Conservation (phyloP, 2,797 vertebrate genomes). For the Syndactyla subalaris region DNA sequence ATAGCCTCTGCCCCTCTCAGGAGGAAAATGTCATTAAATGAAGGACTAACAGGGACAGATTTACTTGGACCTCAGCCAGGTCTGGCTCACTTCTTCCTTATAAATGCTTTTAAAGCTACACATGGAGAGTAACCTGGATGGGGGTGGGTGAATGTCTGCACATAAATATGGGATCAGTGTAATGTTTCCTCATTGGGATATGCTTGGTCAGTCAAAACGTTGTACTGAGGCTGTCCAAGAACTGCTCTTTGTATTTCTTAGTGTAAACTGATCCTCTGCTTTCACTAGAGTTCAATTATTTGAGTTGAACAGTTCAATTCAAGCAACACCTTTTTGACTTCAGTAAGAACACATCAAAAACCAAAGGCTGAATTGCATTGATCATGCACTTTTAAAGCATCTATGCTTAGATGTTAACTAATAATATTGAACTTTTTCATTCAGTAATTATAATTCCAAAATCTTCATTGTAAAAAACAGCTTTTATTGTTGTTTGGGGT, state of each 20-base stretch:
- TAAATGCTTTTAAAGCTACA: background rate
- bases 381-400: background rate
- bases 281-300: background rate
- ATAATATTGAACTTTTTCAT: background rate
- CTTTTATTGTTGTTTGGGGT: accelerated
- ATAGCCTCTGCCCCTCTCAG: background rate
- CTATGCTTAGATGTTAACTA: background rate
- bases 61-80: background rate
- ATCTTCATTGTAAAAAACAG: background rate
- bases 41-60: background rate
- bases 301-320: background rate
- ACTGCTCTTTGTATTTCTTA: background rate
- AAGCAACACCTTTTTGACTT: background rate
- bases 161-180: background rate
- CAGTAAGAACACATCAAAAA: background rate
- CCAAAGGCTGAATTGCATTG: background rate
- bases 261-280: background rate
- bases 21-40: background rate
- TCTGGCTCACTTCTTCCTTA: background rate
- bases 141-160: background rate
- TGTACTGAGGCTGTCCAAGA: background rate
- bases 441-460: background rate
- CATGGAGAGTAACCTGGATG: background rate
- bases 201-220: background rate
- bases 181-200: background rate